Percentiles rank a stretch among this genome's conserved stretches.
These are phyloP conservation scores for Poeciliopsis occidentalis DNA, from an alignment of 2,113 vertebrate genomes.

Conservation along the genomic window DNA sequence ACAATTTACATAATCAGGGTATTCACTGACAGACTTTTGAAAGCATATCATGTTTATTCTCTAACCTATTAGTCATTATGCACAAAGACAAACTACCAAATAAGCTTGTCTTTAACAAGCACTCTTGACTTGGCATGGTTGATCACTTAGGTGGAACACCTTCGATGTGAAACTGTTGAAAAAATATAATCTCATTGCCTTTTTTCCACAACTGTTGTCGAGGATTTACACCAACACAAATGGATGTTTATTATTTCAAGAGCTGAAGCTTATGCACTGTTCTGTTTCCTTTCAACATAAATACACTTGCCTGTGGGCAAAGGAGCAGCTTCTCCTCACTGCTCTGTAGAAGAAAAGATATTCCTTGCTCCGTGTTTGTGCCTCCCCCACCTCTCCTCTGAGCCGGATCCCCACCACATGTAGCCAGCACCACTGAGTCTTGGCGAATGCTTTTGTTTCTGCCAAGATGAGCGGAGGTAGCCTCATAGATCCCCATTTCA, in stretches of 20 bases:
- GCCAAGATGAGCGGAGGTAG: conserved; percentile 72
- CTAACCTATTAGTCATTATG: conserved; percentile 58
- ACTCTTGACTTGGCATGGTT: conserved; percentile 27
- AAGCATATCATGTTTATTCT: conserved; percentile 67
- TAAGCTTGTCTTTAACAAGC: conserved; percentile 48
- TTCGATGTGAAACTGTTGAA: conserved; percentile 5
- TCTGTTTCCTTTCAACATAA: conserved; percentile 63
- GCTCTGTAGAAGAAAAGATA: conserved; percentile 34
- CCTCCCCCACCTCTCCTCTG: conserved; percentile 58
- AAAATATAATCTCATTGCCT: not conserved
- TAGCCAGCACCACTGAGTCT: conserved; percentile 60
- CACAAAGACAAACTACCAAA: conserved; percentile 58
- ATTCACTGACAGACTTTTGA: conserved; percentile 69
- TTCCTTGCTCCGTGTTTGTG: conserved; percentile 38
- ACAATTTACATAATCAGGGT: conserved; percentile 70
- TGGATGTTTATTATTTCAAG: conserved; percentile 32
- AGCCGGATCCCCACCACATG: conserved; percentile 58
- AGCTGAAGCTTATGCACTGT: conserved; percentile 32
- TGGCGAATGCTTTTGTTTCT: conserved; percentile 61
- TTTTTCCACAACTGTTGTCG: conserved; percentile 6
- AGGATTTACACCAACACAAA: conserved; percentile 20
- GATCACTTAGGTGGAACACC: conserved; percentile 40
- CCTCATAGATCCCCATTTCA: conserved; percentile 72
- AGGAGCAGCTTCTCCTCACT: conserved; percentile 53
- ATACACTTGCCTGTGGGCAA: conserved; percentile 61